These are phyloP conservation scores for Bryconaethiops microstoma DNA, from an alignment of 2,797 vertebrate species.

Conservation along the genomic window DNA sequence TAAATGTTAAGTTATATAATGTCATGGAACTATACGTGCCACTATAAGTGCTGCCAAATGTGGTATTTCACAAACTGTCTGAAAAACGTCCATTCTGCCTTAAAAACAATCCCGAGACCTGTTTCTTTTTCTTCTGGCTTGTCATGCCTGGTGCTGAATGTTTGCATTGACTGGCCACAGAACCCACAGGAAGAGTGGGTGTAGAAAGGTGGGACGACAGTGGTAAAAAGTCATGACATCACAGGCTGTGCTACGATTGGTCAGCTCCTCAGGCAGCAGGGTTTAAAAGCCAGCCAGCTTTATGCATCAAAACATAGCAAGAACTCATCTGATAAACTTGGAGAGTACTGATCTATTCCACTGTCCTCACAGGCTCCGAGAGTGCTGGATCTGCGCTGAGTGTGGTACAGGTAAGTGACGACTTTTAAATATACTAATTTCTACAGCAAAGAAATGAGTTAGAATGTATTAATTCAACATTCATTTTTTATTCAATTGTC, in stretches of 20 bases:
- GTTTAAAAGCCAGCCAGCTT: constrained; percentile 75
- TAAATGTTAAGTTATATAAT: constrained; percentile 3
- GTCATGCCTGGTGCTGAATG: constrained; percentile 55
- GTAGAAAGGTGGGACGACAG: constrained; percentile 75
- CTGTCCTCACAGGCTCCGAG: constrained; percentile 13
- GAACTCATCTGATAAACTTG: constrained; percentile 55
- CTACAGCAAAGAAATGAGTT: not conserved
- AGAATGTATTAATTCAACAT: not conserved
- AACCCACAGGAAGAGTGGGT: constrained; percentile 85
- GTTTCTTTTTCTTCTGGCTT: constrained; percentile 40
- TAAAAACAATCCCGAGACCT: constrained; percentile 51
- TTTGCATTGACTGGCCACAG: constrained; percentile 69
- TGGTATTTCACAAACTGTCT: constrained; percentile 42
- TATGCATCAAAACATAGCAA: constrained; percentile 66
- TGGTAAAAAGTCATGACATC: constrained; percentile 80
- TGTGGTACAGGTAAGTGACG: constrained; percentile 48
- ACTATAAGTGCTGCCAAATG: constrained; percentile 16
- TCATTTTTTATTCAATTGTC: no score
- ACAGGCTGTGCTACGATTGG: constrained; percentile 71
- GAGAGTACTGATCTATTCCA: constrained; percentile 52
- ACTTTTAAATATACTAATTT: not conserved
- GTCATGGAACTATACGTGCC: not conserved
- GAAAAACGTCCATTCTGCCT: constrained; percentile 14
- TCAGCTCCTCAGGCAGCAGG: constrained; percentile 59
- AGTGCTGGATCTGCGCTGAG: constrained; percentile 13